Evolutionary conservation across 2,888 invertebrate species (phyloP).

Genomic region (Lasiommata megera): DNA sequence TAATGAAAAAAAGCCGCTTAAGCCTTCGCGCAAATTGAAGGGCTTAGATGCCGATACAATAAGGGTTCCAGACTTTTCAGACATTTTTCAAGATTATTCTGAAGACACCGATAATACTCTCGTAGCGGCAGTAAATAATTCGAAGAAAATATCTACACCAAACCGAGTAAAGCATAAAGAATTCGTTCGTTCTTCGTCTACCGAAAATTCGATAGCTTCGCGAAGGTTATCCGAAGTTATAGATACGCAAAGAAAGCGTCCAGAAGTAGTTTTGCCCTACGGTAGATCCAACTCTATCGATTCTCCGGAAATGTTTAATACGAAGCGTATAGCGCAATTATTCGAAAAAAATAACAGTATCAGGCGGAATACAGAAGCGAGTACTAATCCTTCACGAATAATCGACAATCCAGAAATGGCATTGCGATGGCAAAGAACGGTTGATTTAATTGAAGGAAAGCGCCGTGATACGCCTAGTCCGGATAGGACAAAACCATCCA

Average conservation of each 20-base stretch:
- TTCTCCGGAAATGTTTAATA: slow-evolving; percentile 49
- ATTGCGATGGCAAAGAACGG: slow-evolving; percentile 58
- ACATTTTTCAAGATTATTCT: slow-evolving; percentile 53
- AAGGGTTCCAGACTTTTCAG: slow-evolving; percentile 46
- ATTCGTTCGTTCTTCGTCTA: slow-evolving; percentile 39
- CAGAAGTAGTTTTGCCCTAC: slow-evolving; percentile 39
- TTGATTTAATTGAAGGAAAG: slow-evolving; percentile 65
- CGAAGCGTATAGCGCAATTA: slow-evolving; percentile 57
- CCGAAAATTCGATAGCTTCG: slow-evolving; percentile 39
- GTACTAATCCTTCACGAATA: slow-evolving; percentile 47
- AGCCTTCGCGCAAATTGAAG: slow-evolving; percentile 55
- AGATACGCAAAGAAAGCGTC: slow-evolving; percentile 43
- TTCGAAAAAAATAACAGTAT: slow-evolving; percentile 58
- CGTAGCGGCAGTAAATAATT: slow-evolving; percentile 40
- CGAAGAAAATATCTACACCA: slow-evolving; percentile 37
- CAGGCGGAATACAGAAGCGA: slow-evolving; percentile 54
- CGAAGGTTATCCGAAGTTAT: slow-evolving; percentile 50
- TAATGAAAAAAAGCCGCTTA: slow-evolving; percentile 41
- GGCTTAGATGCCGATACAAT: slow-evolving; percentile 54
- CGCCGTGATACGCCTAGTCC: slow-evolving; percentile 52
- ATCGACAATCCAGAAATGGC: slow-evolving; percentile 55
- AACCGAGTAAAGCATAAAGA: slow-evolving; percentile 37
- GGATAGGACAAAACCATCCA: slow-evolving; percentile 48
- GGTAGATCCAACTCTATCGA: slow-evolving; percentile 59
- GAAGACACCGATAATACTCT: slow-evolving; percentile 56